Base-by-base conservation (phyloP, 2,888 invertebrate species). In the Cephonodes hylas region DNA sequence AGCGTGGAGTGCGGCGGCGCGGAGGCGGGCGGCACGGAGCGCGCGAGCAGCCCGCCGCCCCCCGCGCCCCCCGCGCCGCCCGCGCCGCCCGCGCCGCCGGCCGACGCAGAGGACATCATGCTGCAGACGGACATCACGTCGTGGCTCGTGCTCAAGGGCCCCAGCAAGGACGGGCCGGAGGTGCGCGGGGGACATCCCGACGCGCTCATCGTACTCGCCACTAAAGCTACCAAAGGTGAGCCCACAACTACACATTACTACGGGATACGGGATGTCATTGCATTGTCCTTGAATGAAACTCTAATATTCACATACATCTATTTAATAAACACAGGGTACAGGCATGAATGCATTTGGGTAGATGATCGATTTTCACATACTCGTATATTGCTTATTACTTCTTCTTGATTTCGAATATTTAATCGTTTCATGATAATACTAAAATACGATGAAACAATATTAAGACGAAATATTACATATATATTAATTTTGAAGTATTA, bases 201-300 rank as follows among this genome's bases (percentile, higher is more conserved):
- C 85, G 99, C 98, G 0, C 94, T 99, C 60, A 96, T 99, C 67
- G 98, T 99, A 45, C 97, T 99, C 81, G 99, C 99, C 56, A 98
- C 99, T 62, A 97, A 97, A 89, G 97, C 97, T 66, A 97, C 97
- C 83, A 98, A 97, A 93, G 96, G 96, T 94, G 89, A 59, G 45
- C 42, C n/a, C 10, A 44, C 18, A 15, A 18, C 27, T 5, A 7
- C 0, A 15, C 5, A n/a, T n/a, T 13, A 2, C 15, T 45, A 15
- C 2, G 57, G 27, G 27, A 18, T 44, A 56, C 27, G 44, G 57
- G 27, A n/a, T 56, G 31, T 18, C 45, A 58, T 60, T 56, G 56
- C 56, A 61, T 61, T 53, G 42, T 58, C 57, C 53, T 45, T 57
- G 45, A 63, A 57, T 64, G 44, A 42, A 34, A 59, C 59, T 42